phyloP scores from a whole-genome alignment of 2,113 vertebrate species.

The Dipodomys merriami region DNA sequence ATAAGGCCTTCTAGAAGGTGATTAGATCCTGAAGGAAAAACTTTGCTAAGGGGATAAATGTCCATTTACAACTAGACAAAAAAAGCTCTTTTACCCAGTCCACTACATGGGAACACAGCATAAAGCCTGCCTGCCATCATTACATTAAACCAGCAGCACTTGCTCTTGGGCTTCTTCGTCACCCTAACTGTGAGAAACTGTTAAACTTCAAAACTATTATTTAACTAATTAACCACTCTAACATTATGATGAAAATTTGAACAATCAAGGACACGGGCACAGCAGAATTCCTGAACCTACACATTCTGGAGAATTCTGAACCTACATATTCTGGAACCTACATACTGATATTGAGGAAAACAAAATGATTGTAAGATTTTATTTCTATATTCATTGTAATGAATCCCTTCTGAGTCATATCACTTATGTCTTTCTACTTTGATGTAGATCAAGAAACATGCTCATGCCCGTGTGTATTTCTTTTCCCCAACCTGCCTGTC shows the following conservation, averaged over 20 bases:
- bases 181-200: background rate
- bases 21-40: background rate
- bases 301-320: background rate
- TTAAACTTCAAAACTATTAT: background rate
- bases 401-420: background rate
- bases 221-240: background rate
- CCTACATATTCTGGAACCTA: too few relatives aligned
- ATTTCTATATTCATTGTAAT: background rate
- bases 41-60: background rate
- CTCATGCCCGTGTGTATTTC: background rate
- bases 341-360: background rate
- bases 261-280: background rate
- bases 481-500: constrained; percentile 39
- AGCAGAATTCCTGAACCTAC: constrained; percentile 31
- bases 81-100: background rate
- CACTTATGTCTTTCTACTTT: background rate
- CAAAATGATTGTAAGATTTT: background rate
- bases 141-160: too few relatives aligned
- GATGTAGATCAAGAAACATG: background rate
- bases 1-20: background rate
- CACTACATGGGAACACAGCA: too few relatives aligned
- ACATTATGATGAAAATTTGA: background rate
- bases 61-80: background rate
- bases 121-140: background rate
- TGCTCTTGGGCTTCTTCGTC: too few relatives aligned